Percentiles rank a stretch among this genome's conserved stretches.
These are phyloP conservation scores for Lerema accius DNA, from an alignment of 1,140 invertebrate genomes.

Conservation along the genomic window DNA sequence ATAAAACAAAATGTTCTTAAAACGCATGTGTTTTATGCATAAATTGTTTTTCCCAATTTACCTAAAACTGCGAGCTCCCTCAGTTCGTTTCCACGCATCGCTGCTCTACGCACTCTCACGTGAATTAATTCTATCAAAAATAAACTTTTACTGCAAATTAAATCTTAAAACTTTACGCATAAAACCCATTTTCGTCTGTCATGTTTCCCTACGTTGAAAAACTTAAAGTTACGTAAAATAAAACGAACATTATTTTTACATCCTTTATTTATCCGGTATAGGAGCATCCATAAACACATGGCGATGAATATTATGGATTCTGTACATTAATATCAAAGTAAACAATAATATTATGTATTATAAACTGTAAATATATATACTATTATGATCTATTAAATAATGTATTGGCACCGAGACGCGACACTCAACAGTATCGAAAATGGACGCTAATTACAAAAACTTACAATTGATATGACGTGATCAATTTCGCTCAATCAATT, in stretches of 20 bases:
- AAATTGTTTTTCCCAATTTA: conserved; percentile 23
- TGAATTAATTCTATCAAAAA: conserved; percentile 57
- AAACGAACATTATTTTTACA: conserved; percentile 48
- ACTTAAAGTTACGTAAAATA: conserved; percentile 36
- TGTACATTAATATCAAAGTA: conserved; percentile 77
- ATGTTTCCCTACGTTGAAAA: background rate
- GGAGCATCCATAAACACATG: conserved; percentile 69
- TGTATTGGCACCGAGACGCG: conserved; percentile 67
- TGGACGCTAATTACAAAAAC: conserved; percentile 60
- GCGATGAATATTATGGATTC: conserved; percentile 68
- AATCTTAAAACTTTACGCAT: conserved; percentile 15
- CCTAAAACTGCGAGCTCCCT: conserved; percentile 20
- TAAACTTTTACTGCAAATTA: conserved; percentile 1
- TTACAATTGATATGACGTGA: conserved; percentile 40
- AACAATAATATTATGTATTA: conserved; percentile 71
- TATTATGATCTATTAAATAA: conserved; percentile 64
- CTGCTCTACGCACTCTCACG: conserved; percentile 43
- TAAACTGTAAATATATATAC: conserved; percentile 76
- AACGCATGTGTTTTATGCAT: background rate
- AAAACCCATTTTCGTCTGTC: background rate
- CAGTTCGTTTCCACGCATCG: conserved; percentile 42
- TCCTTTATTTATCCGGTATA: conserved; percentile 72
- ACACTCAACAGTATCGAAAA: conserved; percentile 47
- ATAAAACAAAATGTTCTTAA: background rate
- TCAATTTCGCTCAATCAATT: conserved; percentile 33